A percentile compares a stretch with the other conserved stretches of the same genome.
Evolutionary conservation across 2,888 invertebrate genomes (phyloP).

Genomic region (Xylota segnis): DNA sequence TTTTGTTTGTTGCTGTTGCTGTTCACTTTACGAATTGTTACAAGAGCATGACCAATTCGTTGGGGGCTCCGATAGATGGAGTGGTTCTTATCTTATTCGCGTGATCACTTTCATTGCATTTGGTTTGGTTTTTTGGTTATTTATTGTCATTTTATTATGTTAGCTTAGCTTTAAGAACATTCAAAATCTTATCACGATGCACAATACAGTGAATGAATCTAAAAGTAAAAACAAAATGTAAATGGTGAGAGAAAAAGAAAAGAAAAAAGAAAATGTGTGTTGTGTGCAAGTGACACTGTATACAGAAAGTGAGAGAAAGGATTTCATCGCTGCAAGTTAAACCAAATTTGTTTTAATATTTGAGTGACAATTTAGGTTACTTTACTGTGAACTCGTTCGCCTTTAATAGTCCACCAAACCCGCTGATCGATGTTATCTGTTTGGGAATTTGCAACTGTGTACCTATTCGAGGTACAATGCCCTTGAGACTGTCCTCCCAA

Average conservation of each 20-base stretch:
- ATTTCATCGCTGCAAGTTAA: slow-evolving; percentile 59
- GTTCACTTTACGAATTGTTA: slow-evolving; percentile 8
- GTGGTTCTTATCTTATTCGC: slow-evolving; percentile 24
- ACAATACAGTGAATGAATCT: slow-evolving; percentile 68
- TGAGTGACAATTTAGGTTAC: too few relatives aligned
- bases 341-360: slow-evolving; percentile 42
- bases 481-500: too few relatives aligned
- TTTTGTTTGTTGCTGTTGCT: slow-evolving; percentile 5
- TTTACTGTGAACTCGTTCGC: too few relatives aligned
- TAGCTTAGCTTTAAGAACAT: slow-evolving; percentile 52
- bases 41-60: slow-evolving; percentile 25
- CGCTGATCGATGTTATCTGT: too few relatives aligned
- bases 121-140: slow-evolving; percentile 42
- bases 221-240: slow-evolving; percentile 12
- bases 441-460: too few relatives aligned
- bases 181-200: slow-evolving; percentile 68
- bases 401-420: too few relatives aligned
- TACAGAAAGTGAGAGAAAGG: neutral
- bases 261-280: slow-evolving; percentile 30
- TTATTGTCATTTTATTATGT: slow-evolving; percentile 66
- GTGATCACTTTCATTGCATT: slow-evolving; percentile 41
- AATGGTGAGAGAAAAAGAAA: slow-evolving; percentile 23
- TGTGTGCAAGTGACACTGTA: slow-evolving; percentile 46
- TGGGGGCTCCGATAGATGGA: slow-evolving; percentile 19
- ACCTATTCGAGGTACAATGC: too few relatives aligned